A percentile compares a stretch with the other conserved stretches of the same genome.
Evolutionary conservation across 2,113 vertebrate genomes (phyloP).

Genomic region (Tringa solitaria): DNA sequence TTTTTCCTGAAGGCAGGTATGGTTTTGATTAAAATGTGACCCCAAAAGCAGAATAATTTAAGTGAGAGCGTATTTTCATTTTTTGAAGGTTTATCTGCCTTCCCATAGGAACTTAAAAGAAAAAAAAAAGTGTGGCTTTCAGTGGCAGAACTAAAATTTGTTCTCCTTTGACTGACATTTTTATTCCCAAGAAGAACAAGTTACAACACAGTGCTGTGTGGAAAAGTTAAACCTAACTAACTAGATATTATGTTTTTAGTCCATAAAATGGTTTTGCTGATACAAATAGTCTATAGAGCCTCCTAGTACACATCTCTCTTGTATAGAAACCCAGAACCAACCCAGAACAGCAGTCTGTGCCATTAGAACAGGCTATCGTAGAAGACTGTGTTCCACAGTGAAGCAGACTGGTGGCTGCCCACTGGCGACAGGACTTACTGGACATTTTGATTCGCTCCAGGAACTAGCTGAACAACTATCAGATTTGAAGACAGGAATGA

Average conservation of each 20-base stretch:
- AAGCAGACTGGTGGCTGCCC: neutral
- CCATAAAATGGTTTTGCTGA: slow-evolving; percentile 11
- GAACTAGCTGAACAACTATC: fast-evolving
- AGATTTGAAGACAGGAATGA: neutral
- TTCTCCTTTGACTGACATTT: slow-evolving; percentile 66
- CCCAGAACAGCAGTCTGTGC: neutral
- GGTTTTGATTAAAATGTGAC: slow-evolving; percentile 76
- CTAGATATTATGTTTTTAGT: neutral
- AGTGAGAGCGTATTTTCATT: slow-evolving; percentile 35
- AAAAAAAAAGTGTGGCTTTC: neutral
- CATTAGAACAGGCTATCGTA: fast-evolving
- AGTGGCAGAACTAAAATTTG: slow-evolving; percentile 51
- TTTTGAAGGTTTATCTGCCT: slow-evolving; percentile 54
- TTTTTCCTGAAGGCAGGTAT: slow-evolving; percentile 68
- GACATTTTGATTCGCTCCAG: neutral
- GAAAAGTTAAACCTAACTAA: slow-evolving; percentile 56
- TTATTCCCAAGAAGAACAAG: slow-evolving; percentile 48
- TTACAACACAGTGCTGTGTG: neutral
- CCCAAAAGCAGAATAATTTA: slow-evolving; percentile 66
- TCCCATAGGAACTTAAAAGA: slow-evolving; percentile 37
- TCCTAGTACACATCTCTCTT: neutral
- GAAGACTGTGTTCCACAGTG: neutral
- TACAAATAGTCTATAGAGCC: neutral
- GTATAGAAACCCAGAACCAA: neutral
- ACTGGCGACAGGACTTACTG: fast-evolving